These are phyloP conservation scores for Andinoacara biseriatus DNA, from an alignment of 2,113 vertebrate genomes.

Conservation along the genomic window DNA sequence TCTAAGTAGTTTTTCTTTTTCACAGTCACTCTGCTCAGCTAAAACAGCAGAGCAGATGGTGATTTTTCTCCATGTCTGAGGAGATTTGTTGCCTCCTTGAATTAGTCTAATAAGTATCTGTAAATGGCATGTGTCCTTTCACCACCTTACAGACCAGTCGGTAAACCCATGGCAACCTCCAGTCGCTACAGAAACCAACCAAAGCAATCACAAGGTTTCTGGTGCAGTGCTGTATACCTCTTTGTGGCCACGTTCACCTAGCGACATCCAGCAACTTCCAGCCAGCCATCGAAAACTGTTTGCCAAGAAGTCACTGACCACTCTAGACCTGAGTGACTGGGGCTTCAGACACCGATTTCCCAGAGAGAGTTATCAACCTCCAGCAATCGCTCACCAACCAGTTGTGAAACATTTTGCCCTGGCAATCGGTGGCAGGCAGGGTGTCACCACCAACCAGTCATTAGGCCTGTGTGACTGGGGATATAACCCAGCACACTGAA, in stretches of 20 bases:
- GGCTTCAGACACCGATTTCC: no score
- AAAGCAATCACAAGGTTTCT: background rate
- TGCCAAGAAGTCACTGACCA: background rate
- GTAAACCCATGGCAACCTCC: no score
- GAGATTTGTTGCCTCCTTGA: background rate
- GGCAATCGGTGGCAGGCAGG: no score
- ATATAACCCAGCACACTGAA: background rate
- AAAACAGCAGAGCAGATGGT: conserved; percentile 25
- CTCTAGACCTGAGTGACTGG: no score
- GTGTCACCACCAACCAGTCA: no score
- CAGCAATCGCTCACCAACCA: background rate
- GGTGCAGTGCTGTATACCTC: background rate
- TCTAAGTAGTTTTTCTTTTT: conserved; percentile 38
- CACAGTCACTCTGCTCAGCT: background rate
- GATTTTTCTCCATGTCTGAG: background rate
- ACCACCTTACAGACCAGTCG: no score
- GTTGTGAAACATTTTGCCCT: no score
- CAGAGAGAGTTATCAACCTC: background rate
- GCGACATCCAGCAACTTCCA: background rate
- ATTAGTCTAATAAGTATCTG: no score
- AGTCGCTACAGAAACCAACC: background rate
- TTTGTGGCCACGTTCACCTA: no score
- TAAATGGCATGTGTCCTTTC: background rate
- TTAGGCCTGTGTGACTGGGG: background rate
- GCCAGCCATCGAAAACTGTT: background rate